These are phyloP conservation scores for Tryphoninae sp. DNA, from an alignment of 2,888 invertebrate species.

Conservation along the genomic window DNA sequence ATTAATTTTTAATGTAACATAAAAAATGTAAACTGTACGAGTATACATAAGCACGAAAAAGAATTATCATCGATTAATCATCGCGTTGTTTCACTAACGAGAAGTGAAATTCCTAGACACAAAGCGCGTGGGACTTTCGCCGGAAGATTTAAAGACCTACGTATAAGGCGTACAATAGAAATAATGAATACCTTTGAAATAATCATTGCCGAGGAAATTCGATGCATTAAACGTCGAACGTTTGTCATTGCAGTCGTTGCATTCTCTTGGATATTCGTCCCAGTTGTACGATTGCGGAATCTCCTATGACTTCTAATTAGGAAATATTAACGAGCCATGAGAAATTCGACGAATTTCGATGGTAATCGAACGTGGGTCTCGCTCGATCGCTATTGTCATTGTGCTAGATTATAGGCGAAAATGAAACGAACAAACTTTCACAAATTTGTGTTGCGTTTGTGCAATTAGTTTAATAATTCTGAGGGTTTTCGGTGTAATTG, in stretches of 20 bases:
- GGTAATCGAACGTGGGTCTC: not conserved
- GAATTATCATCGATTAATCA: not conserved
- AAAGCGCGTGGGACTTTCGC: conserved; percentile 45
- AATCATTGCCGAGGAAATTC: not conserved
- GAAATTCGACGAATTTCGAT: not conserved
- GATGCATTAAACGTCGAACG: not conserved
- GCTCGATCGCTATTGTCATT: not conserved
- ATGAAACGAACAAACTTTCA: conserved; percentile 2
- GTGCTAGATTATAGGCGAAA: not conserved
- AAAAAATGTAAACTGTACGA: too few relatives aligned
- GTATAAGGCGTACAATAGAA: conserved; percentile 22
- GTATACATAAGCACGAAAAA: too few relatives aligned
- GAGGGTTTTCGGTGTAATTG: conserved; percentile 55
- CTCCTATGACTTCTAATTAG: conserved; percentile 33
- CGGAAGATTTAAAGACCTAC: conserved; percentile 31
- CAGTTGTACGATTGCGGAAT: conserved; percentile 20
- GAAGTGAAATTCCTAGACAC: conserved; percentile 29
- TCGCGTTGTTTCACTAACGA: conserved; percentile 3
- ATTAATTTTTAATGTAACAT: not conserved
- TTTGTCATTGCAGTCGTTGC: not conserved
- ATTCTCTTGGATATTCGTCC: conserved; percentile 4
- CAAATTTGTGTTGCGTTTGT: not conserved
- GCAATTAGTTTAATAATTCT: not conserved
- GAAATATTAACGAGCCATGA: not conserved
- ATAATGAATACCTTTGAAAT: conserved; percentile 20